Base-by-base conservation (phyloP, 2,797 vertebrate genomes). In the Odontamblyopus rebecca region DNA sequence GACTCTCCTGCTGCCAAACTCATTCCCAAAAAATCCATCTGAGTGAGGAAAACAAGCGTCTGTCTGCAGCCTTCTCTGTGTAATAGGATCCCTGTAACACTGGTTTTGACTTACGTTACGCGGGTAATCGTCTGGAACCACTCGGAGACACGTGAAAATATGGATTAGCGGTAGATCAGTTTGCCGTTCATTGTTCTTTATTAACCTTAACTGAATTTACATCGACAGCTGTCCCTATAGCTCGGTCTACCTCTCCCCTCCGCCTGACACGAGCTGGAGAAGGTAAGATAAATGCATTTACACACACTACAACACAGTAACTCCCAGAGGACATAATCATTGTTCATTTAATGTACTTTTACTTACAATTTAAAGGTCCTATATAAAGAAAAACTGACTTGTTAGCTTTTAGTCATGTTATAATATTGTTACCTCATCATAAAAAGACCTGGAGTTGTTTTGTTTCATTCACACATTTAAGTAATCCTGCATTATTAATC, bases 151-250 rank as follows among this genome's bases (percentile, higher is more conserved):
- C 41, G 67, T 73, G 35, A 72, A 76, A 78, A 62, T 70, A 53
- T 68, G 66, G 67, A 76, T 80, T 72, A 78, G 60, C n/a, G 7
- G 9, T 4, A 51, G 60, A 80, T 67, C 35, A 3, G 35, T 77
- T 73, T 81, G 82, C 84, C 60, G 71, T 81, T 63, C 64, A 16
- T 18, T 57, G 56, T 69, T 5, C 74, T 75, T 61, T 80, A 83
- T 89, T 79, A 59, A 54, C 94, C 96, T 98, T 98, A 92, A 98
- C 95, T 6, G 6, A 71, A 19, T 61, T 82, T 92, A 99, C 96
- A 96, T 97, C 78, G 98, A 99, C 94, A 99, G 98, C 94, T 99
- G 97, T 86, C 98, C 98, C 0, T 99, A 99, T 2, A 94, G 96
- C 88, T 95, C 98, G 0, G 96, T 98, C 88, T 99, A 99, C 83